Conservation (phyloP, 1,140 invertebrate species). For the Drosophila bocki region DNA sequence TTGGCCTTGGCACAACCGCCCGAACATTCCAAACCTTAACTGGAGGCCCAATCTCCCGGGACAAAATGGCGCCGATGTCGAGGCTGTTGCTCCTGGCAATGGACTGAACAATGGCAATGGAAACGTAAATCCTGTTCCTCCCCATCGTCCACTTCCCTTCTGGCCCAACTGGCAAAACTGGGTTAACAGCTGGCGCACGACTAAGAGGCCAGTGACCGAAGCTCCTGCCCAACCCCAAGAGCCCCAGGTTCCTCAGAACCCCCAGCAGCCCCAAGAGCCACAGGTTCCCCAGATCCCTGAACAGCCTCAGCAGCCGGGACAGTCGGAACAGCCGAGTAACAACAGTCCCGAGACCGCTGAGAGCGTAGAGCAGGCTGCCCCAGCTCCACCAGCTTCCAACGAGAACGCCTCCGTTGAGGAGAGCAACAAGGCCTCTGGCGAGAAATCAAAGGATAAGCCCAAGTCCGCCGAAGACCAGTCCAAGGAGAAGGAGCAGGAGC, state of each 20-base stretch:
- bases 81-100: conserved; percentile 15
- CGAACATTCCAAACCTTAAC: conserved; percentile 10
- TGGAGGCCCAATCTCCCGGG: conserved; percentile 44
- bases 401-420: conserved; percentile 74
- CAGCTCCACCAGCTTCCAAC: conserved; percentile 34
- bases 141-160: conserved; percentile 36
- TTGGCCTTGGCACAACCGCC: conserved; percentile 55
- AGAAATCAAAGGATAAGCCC: conserved; percentile 43
- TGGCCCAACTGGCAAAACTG: conserved; percentile 66
- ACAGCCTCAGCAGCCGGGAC: conserved; percentile 2
- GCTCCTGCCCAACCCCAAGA: conserved; percentile 18
- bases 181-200: conserved; percentile 56
- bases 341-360: conserved; percentile 48
- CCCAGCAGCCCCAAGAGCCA: background rate
- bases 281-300: conserved; percentile 11
- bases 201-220: conserved; percentile 17
- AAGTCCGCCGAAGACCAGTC: conserved; percentile 58
- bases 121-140: background rate
- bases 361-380: conserved; percentile 55
- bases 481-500: conserved; percentile 64
- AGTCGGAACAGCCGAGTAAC: conserved; percentile 20
- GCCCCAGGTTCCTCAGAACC: background rate
- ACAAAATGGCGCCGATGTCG: conserved; percentile 16
- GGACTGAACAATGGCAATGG: conserved; percentile 15
- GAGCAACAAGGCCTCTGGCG: conserved; percentile 39